Conservation (phyloP, 2,888 invertebrate genomes). For the Xylocampa areola region DNA sequence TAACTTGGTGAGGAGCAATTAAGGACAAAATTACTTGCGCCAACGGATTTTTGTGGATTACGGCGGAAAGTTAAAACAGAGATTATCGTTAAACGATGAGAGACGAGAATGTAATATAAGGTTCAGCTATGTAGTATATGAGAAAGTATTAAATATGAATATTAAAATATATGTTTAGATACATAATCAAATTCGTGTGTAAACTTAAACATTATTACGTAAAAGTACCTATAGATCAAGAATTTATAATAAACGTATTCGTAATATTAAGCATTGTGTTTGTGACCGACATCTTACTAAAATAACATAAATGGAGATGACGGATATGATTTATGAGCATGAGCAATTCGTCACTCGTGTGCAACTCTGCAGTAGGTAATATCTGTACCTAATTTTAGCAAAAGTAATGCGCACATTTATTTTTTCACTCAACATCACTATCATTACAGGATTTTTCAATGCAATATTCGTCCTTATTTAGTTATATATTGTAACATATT, state of each 20-base stretch:
- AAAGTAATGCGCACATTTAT: no score
- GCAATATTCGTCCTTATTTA: no score
- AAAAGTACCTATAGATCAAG: no score
- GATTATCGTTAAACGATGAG: conserved; percentile 48
- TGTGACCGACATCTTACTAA: background rate
- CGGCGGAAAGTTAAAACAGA: conserved; percentile 56
- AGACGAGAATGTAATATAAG: conserved; percentile 13
- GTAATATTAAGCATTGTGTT: no score
- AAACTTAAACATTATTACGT: no score
- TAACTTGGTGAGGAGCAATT: conserved; percentile 71
- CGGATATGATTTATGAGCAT: no score
- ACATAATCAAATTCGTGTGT: background rate
- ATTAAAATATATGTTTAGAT: background rate
- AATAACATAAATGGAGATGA: background rate
- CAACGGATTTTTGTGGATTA: conserved; percentile 66
- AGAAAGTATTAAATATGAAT: background rate
- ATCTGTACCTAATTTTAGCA: background rate
- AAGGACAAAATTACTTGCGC: conserved; percentile 68
- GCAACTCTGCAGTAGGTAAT: no score
- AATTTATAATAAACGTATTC: no score
- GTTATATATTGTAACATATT: no score
- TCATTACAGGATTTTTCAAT: no score
- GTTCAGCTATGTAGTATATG: conserved; percentile 11
- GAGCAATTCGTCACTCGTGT: background rate
- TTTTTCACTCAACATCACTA: no score